Conservation (phyloP, 2,113 vertebrate species). For the Microtus montanus region DNA sequence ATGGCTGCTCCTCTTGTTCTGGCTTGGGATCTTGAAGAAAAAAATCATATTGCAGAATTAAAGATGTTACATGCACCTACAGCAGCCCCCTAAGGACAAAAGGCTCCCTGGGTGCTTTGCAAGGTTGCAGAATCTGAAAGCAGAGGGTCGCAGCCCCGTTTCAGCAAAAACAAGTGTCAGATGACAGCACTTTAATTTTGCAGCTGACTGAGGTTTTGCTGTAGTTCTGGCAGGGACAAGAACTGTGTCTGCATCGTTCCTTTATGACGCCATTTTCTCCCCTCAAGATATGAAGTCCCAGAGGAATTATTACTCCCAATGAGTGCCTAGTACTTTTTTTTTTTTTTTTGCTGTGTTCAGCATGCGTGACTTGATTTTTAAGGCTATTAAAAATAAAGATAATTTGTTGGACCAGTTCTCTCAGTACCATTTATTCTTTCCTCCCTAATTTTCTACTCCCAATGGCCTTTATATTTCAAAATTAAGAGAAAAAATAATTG, state of each 20-base stretch:
- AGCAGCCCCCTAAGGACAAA: neutral
- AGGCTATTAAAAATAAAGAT: conserved; percentile 63
- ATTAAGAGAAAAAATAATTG: neutral
- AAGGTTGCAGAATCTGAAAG: conserved; percentile 34
- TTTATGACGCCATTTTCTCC: conserved; percentile 70
- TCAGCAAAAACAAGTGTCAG: conserved; percentile 58
- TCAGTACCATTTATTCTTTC: conserved; percentile 37
- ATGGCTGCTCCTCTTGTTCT: neutral
- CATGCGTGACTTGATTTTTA: conserved; percentile 45
- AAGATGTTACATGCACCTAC: conserved; percentile 35
- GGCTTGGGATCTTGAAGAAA: conserved; percentile 25
- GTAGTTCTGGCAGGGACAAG: conserved; percentile 71
- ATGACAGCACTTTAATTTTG: conserved; percentile 68
- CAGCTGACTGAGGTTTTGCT: conserved; percentile 57
- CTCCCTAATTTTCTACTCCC: neutral
- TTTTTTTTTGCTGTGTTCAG: conserved; percentile 70
- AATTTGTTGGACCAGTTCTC: conserved; percentile 29
- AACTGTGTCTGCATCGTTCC: conserved; percentile 74
- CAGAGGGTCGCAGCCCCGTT: neutral
- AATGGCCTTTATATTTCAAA: neutral
- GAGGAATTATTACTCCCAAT: conserved; percentile 63
- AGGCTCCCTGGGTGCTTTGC: neutral
- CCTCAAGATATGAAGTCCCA: conserved; percentile 42
- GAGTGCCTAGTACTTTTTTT: conserved; percentile 65
- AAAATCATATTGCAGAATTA: conserved; percentile 48